A percentile compares a stretch with the other conserved stretches of the same genome.
phyloP scores from a whole-genome alignment of 2,888 invertebrate genomes.

The Sepioteuthis lessoniana region DNA sequence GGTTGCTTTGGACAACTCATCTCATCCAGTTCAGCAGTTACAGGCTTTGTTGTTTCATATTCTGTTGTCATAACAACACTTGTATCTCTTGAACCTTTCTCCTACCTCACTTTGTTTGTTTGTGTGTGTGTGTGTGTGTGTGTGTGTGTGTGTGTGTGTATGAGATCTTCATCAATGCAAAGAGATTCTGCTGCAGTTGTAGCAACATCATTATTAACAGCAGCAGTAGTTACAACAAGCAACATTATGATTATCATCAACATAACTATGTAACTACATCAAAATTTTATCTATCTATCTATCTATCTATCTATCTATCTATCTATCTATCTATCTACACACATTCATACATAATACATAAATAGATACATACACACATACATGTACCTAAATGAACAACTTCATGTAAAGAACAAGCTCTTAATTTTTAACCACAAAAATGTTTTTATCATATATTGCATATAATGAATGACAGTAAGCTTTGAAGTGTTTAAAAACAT shows the following conservation, averaged over 20 bases:
- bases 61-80: not conserved
- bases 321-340: too few relatives aligned
- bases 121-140: not conserved
- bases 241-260: not conserved
- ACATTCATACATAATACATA: too few relatives aligned
- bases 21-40: not conserved
- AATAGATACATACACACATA: too few relatives aligned
- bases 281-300: too few relatives aligned
- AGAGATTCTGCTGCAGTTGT: not conserved
- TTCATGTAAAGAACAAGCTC: too few relatives aligned
- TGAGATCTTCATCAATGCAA: not conserved
- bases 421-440: too few relatives aligned
- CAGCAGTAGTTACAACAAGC: not conserved
- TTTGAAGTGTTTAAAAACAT: too few relatives aligned
- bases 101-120: not conserved
- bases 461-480: too few relatives aligned
- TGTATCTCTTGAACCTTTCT: not conserved
- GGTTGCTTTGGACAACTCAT: not conserved
- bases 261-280: not conserved
- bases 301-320: too few relatives aligned
- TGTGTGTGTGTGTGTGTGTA: not conserved
- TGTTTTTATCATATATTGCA: too few relatives aligned
- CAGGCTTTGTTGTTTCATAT: constrained; percentile 4
- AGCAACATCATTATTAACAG: not conserved
- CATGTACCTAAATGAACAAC: too few relatives aligned